phyloP scores from a whole-genome alignment of 2,888 invertebrate genomes.

The Platycnemis pennipes region DNA sequence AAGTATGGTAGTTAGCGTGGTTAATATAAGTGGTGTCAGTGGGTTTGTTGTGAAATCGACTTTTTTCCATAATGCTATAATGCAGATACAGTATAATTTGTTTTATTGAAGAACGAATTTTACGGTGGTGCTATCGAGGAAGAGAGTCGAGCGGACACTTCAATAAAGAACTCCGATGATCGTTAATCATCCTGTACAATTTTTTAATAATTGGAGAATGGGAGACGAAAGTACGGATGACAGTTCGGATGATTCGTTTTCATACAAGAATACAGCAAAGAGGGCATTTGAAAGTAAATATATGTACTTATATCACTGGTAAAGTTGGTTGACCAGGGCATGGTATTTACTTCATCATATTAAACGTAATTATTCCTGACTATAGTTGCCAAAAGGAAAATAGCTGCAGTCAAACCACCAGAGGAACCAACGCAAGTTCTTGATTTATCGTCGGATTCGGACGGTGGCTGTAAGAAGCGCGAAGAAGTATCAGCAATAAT shows the following conservation, averaged over 20 bases:
- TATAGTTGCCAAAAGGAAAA: neutral
- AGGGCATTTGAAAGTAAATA: conserved; percentile 35
- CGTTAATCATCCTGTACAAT: too few species aligned
- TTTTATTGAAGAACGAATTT: too few species aligned
- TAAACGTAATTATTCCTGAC: neutral
- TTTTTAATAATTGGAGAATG: neutral
- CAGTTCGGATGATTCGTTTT: conserved; percentile 41
- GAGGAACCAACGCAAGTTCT: too few species aligned
- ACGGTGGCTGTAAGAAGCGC: neutral
- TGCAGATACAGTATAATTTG: too few species aligned
- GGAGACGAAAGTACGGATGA: neutral
- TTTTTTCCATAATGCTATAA: too few species aligned
- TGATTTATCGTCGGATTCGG: neutral
- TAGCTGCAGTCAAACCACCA: neutral
- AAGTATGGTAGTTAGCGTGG: too few species aligned
- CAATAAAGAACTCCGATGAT: too few species aligned
- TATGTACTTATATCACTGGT: neutral
- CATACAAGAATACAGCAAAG: neutral
- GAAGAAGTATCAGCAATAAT: neutral
- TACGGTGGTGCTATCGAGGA: too few species aligned
- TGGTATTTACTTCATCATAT: too few species aligned
- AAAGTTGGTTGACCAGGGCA: neutral
- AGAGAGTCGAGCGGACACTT: too few species aligned
- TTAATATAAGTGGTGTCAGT: too few species aligned
- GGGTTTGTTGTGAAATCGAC: too few species aligned